phyloP scores from a whole-genome alignment of 1,140 invertebrate species.

The Plutomurus gul region DNA sequence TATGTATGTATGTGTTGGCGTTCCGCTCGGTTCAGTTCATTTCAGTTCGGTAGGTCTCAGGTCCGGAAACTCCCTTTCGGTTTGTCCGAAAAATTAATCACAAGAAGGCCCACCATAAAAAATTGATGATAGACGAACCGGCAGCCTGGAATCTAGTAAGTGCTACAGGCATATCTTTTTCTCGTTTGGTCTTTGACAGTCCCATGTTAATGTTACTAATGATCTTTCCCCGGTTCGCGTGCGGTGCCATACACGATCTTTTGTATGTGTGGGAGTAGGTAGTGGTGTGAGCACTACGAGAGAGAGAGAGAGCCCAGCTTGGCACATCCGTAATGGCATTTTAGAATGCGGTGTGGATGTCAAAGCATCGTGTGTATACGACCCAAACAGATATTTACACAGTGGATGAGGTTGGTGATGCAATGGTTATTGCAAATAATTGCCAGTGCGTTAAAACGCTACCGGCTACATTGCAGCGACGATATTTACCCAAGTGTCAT shows the following conservation, averaged over 20 bases:
- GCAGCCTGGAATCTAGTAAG: background rate
- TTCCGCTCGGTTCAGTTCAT: constrained; percentile 14
- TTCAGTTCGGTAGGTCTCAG: constrained; percentile 7
- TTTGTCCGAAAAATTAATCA: constrained; percentile 52
- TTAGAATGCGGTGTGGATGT: too few relatives aligned
- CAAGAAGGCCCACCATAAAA: constrained; percentile 43
- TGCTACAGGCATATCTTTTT: background rate
- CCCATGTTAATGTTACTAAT: constrained; percentile 44
- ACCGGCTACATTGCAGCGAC: too few relatives aligned
- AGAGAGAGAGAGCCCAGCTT: too few relatives aligned
- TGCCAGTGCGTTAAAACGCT: too few relatives aligned
- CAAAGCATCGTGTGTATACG: too few relatives aligned
- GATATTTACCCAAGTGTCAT: too few relatives aligned
- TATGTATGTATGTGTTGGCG: background rate
- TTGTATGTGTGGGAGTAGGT: too few relatives aligned
- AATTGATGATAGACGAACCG: constrained; percentile 45
- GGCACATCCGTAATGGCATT: too few relatives aligned
- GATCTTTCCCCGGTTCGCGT: constrained; percentile 36
- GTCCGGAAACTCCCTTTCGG: constrained; percentile 47
- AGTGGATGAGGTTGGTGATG: too few relatives aligned
- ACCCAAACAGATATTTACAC: too few relatives aligned
- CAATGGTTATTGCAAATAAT: too few relatives aligned
- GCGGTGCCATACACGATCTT: background rate
- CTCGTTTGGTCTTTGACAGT: constrained; percentile 8
- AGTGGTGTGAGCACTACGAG: too few relatives aligned